Evolutionary conservation across 1,140 invertebrate species (phyloP).

Genomic region (Brachionus angularis): DNA sequence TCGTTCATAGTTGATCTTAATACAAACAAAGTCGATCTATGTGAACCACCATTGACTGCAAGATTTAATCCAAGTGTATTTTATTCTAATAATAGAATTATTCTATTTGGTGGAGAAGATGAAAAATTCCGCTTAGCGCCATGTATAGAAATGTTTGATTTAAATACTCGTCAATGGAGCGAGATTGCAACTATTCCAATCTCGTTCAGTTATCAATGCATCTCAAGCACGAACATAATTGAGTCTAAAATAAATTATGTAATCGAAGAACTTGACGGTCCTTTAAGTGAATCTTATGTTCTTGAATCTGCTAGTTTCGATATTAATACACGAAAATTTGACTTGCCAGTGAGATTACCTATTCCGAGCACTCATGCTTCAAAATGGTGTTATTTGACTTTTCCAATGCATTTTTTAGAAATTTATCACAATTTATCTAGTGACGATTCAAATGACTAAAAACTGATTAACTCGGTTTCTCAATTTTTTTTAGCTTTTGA

Average conservation of each 20-base stretch:
- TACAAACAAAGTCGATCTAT: background rate
- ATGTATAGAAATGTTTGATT: slow-evolving; percentile 42
- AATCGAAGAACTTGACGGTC: slow-evolving; percentile 39
- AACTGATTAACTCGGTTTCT: too few species aligned
- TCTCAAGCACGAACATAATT: background rate
- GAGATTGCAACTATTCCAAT: slow-evolving; percentile 41
- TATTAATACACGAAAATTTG: slow-evolving; percentile 9
- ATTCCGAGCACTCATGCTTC: background rate
- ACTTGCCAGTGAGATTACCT: background rate
- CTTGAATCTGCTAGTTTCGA: slow-evolving; percentile 38
- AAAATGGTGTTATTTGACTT: slow-evolving; percentile 40
- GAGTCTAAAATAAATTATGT: slow-evolving; percentile 30
- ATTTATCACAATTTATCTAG: too few species aligned
- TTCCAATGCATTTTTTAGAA: slow-evolving; percentile 32
- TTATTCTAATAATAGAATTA: slow-evolving; percentile 1
- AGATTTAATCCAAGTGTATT: slow-evolving; percentile 44
- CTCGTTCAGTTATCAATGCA: slow-evolving; percentile 35
- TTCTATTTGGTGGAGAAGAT: slow-evolving; percentile 42
- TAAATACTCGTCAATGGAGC: slow-evolving; percentile 23
- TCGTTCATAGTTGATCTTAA: slow-evolving; percentile 26
- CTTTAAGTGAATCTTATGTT: slow-evolving; percentile 27
- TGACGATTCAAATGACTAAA: too few species aligned
- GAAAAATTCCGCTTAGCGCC: slow-evolving; percentile 41
- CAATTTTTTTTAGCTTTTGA: too few species aligned
- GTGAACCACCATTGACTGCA: slow-evolving; percentile 4